Base-by-base conservation (phyloP, 2,888 invertebrate species). In the Esperia sulphurella region DNA sequence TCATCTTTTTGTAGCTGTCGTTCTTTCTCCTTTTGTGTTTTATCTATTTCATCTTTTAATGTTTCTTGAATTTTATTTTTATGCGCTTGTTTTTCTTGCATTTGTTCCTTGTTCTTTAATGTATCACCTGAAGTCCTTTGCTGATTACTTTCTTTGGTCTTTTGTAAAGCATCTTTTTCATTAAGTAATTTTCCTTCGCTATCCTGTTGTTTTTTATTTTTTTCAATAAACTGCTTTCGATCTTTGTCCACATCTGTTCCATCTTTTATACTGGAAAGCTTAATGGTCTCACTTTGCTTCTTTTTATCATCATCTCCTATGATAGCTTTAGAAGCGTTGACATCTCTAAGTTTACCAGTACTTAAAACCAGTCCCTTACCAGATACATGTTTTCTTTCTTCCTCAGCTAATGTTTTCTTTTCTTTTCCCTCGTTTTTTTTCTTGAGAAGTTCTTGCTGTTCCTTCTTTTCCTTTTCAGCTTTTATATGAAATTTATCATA, bases 401-500 rank as follows among this genome's bases (percentile, higher is more conserved):
- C 39, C 9, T 39, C 39, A 1, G 6, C 14, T 39, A 39, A 39
- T 14, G 2, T 14, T 39, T 39, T 39, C 1, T 7, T 39, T 39
- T 39, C 14, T 13, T 51, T 41, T 48, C 38, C 48, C 46, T 60
- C 51, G 33, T 56, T 41, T 43, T 14, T 41, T 46, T 46, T 40
- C 41, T 28, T 48, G 35, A 52, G 52, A 35, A 38, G 43, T 48
- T 46, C 31, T 28, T 45, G 58, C 43, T 49, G 48, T 43, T 54
- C 59, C 44, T 58, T 51, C 45, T 65, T 49, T 51, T 63, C 53
- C 49, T 60, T 51, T 58, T 57, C 66, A 28, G 46, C 53, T 41
- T 29, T 6, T 13, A 13, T 4, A 6, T 52, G 40, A 29, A 74
- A 51, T 58, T 57, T 75, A 50, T 77, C 65, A 59, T 66, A 59